Evolutionary conservation across 1,140 invertebrate genomes (phyloP), one percentile per base, ranked within the genome.

Genomic region (Lutraria rhynchaena): DNA sequence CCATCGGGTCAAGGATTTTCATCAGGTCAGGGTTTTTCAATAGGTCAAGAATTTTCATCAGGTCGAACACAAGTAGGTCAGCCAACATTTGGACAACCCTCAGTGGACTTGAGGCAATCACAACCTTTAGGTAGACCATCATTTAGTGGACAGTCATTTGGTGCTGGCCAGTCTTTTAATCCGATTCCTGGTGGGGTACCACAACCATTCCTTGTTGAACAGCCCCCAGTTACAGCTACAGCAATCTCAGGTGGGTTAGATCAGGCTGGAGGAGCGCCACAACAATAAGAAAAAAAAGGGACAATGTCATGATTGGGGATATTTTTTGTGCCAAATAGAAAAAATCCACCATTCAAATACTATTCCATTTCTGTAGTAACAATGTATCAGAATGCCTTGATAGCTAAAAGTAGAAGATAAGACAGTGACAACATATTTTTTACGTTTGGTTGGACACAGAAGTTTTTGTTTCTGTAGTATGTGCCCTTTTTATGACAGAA

Each of bases 171-270:
- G 19, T 27, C 53, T 55, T 55, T 27, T 22, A n/a, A 7, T n/a
- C 19, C 37, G 15, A 41, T 41, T 7, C 53, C 53, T 7, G 53
- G 65, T 15, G 29, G 44, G 15, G 44, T 37, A n/a, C 65, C 65
- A 27, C 65, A 51, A 49, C 65, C 65, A 15, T 69, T 69, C 65
- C 46, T 69, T 29, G 46, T 49, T n/a, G 65, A 69, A 22, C 65
- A 69, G 22, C 44, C 41, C 13, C 65, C 65, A 4, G 22, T 69
- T 9, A 44, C 65, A 22, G 65, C 65, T 13, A 51, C 65, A 11
- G 15, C 65, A 0, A 69, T 69, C 7, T 11, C 22, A 33, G 60
- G 60, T 63, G 15, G 13, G 22, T 27, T 13, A 27, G 24, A 27
- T 5, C 17, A 57, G 9, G 29, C 13, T 9, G 15, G 27, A 13